Percentiles rank a stretch among this genome's conserved stretches.
Evolutionary conservation across 2,113 vertebrate genomes (phyloP).

Genomic region (Mohoua ochrocephala): DNA sequence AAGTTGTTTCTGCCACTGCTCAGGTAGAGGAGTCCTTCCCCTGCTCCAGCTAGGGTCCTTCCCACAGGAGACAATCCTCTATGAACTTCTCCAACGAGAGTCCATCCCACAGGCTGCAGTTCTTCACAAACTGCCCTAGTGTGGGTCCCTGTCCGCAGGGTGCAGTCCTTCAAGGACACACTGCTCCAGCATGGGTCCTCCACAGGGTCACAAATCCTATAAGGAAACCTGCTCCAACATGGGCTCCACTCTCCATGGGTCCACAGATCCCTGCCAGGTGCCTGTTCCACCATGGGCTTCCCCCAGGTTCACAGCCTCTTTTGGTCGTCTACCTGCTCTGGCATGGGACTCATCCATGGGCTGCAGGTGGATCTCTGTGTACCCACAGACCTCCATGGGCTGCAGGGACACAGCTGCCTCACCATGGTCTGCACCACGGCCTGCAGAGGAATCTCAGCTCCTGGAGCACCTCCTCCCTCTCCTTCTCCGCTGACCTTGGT

Average conservation of each 20-base stretch:
- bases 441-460: neutral
- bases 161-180: neutral
- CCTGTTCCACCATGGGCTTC: neutral
- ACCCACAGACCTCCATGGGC: neutral
- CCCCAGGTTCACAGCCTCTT: neutral
- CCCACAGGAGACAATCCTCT: neutral
- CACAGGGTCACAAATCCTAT: neutral
- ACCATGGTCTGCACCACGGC: accelerated
- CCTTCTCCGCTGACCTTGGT: neutral
- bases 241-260: neutral
- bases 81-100: accelerated
- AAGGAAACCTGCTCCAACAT: neutral
- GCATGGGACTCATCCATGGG: neutral
- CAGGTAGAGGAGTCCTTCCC: neutral
- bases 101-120: neutral
- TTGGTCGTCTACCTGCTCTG: accelerated
- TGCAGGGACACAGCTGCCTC: neutral
- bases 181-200: accelerated
- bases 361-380: neutral
- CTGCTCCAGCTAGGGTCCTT: neutral
- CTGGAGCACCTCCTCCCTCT: neutral
- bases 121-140: neutral
- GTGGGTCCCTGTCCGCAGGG: too few relatives aligned
- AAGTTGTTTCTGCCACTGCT: neutral
- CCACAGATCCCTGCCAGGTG: neutral